Base-by-base conservation (phyloP, 2,888 invertebrate genomes). In the Gnatocerus cornutus region DNA sequence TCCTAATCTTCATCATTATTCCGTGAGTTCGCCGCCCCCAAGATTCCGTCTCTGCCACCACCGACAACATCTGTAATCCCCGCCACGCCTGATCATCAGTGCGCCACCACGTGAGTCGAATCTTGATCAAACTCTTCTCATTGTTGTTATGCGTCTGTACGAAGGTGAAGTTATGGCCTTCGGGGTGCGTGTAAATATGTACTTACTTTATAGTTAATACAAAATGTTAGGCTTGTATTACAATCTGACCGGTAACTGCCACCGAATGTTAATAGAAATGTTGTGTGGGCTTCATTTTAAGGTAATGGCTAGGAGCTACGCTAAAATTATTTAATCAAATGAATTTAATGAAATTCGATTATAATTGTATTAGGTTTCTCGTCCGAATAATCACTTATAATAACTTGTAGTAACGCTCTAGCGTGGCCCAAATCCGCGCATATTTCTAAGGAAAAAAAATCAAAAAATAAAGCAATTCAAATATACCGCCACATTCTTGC, bases 1-100 rank as follows among this genome's bases (percentile, higher is more conserved):
- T 76, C 74, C 73, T 74, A 75, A 75, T 76, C 76, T 76, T 73
- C 71, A 74, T 76, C 74, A 71, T 74, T 76, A 76, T 76, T 75
- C 76, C 58, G 69, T 64, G 46, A 65, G 70, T 64, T 68, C 59
- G 62, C 68, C 72, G 64, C 63, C 64, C 68, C 55, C 67, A 43
- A 37, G 56, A 27, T 13, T 41, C 12, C 59, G 14, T n/a, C 46
- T 13, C 46, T 48, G 30, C 59, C 63, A 69, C 69, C 72, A 50
- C 59, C 74, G 71, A 73, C 76, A 75, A 74, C 76, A 75, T 75
- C 74, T 75, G 76, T 75, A 76, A 76, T 76, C 76, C 74, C 12
- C 50, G 72, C 73, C 73, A 74, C 71, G 71, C 74, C 69, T 67
- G 74, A 74, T 76, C 73, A 73, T 75, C 75, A 75, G 70, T 75